These are phyloP conservation scores for Brienomyrus brachyistius DNA, from an alignment of 2,113 vertebrate genomes.

Conservation along the genomic window DNA sequence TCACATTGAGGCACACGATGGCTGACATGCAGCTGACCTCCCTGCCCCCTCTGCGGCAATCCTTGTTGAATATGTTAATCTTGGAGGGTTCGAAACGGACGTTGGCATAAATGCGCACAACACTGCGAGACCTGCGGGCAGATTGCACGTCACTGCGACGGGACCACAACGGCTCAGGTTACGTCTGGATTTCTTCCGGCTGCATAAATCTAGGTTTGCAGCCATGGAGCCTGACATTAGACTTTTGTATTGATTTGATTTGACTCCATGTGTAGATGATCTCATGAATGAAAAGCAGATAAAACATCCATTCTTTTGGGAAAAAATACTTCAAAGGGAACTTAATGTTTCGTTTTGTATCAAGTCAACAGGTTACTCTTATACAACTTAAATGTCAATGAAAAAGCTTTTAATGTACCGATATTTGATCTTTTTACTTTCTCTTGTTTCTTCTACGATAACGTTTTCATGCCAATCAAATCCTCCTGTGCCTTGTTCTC, in stretches of 20 bases:
- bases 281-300: background rate
- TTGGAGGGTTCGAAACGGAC: slow-evolving; percentile 83
- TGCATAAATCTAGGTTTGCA: background rate
- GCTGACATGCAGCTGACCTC: slow-evolving; percentile 88
- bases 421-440: background rate
- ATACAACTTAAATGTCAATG: background rate
- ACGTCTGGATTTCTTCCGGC: background rate
- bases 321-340: background rate
- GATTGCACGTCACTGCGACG: background rate
- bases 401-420: background rate
- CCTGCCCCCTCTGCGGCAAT: slow-evolving; percentile 78
- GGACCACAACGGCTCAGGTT: background rate
- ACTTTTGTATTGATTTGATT: background rate
- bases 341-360: background rate
- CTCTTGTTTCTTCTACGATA: background rate
- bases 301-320: background rate
- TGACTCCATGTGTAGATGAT: background rate
- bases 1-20: slow-evolving; percentile 78
- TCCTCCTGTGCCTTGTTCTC: background rate
- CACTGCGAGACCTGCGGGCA: slow-evolving; percentile 76
- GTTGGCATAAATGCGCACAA: slow-evolving; percentile 72
- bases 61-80: slow-evolving; percentile 92
- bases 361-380: background rate
- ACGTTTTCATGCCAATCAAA: background rate
- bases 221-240: background rate